Evolutionary conservation across 2,113 vertebrate genomes (phyloP), one percentile per base, ranked within the genome.

Genomic region (Platycercus adscitus): DNA sequence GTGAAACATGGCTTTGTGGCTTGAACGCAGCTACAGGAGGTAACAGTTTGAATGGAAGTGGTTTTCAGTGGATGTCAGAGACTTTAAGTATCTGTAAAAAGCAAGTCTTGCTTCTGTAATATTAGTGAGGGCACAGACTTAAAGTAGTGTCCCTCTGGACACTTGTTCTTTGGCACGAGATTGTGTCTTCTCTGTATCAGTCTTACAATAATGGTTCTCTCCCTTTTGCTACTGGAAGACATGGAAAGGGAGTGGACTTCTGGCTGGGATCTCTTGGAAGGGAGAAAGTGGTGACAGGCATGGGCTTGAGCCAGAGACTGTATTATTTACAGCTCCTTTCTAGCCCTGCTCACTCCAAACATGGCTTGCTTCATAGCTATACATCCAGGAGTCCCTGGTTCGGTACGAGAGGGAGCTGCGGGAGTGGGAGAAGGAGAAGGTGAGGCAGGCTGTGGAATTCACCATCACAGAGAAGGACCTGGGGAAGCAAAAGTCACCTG

Each of bases 401-500:
- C 94, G 56, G 79, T 99, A 99, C 29, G 69, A 97, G 12, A 92
- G 84, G 41, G 98, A 98, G 15, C 77, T 99, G 64, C 95, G 88
- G 53, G 81, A 81, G 15, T 99, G 98, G 98, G 97, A 99, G 77
- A 90, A 95, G 7, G 98, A 98, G 82, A 98, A 97, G 75, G 43
- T 90, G 29, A 97, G 97, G 17, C 98, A 98, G 92, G 92, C 94
- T 78, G 70, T 98, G 37, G 98, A 99, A 91, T 99, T 99, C 81
- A 98, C 95, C 39, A 97, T 99, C 94, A 99, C 98, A 2, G 99
- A 99, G 58, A 97, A 82, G 81, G 95, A 96, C 53, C 90, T 96
- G 61, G 69, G 72, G n/a, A 92, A 95, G 61, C 39, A 10, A 33
- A 75, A 49, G 2, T 71, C 64, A 68, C 8, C 55, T 46, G 49